Evolutionary conservation across 2,113 vertebrate genomes (phyloP), one percentile per base, ranked within the genome.

Genomic region (Oryzias celebensis): DNA sequence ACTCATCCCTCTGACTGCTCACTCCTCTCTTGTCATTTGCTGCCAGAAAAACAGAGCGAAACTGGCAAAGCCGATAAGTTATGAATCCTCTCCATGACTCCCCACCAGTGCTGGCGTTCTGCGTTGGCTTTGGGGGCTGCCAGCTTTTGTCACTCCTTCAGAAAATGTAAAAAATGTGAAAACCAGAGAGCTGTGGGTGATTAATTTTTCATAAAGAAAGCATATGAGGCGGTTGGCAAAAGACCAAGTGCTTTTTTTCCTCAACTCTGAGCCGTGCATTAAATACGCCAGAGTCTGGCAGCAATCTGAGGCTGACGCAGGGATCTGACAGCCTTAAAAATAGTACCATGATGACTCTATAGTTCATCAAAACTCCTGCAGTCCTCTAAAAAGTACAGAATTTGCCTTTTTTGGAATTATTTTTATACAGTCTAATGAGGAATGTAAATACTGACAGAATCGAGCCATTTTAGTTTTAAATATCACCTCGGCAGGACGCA

Each of bases 141-240:
- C 85, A 89, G 82, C 64, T 71, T 77, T 81, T 83, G 86, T 88
- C 83, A 75, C 46, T 80, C 60, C 68, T 63, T 89, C 58, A 84
- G 75, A 85, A 77, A 81, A 83, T 71, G 75, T 50, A 64, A 80
- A 83, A 83, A 68, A 73, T 79, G 85, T 67, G 68, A 85, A 88
- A 84, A 72, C 80, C 78, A 65, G 81, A 84, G 81, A 87, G 84
- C 85, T 90, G 81, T 78, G 80, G 86, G 82, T 89, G 83, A 91
- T 90, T 90, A 90, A 89, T 76, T 81, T 87, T 85, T 88, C 85
- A 88, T 90, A 87, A 90, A 90, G 87, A 88, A 88, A 87, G 87
- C 85, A 87, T 86, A 91, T 81, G 81, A 85, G 74, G 71, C 66
- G 82, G 80, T 68, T 84, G 84, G 86, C 82, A 59, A 58, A 0